phyloP scores from a whole-genome alignment of 1,140 invertebrate species.

The Chymomyza costata region DNA sequence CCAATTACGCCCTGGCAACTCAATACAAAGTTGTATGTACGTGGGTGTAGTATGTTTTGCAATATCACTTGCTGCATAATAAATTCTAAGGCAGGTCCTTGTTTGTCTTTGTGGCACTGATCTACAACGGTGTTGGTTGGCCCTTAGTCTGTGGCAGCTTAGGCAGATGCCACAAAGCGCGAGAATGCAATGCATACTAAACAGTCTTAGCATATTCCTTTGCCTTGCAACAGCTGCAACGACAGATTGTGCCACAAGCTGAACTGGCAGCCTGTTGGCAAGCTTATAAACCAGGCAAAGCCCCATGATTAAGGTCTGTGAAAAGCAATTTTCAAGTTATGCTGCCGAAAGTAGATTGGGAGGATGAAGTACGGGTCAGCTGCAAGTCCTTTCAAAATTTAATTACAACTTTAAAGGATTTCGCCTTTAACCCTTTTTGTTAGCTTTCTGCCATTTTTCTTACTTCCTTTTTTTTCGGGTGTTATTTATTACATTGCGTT shows the following conservation, averaged over 20 bases:
- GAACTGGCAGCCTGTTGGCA: constrained; percentile 8
- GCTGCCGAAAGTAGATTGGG: too few species aligned
- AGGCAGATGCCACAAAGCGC: constrained; percentile 36
- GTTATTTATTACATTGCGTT: constrained; percentile 63
- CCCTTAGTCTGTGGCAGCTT: constrained; percentile 27
- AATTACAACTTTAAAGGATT: constrained; percentile 64
- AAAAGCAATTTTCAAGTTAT: constrained; percentile 22
- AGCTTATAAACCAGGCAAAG: too few species aligned
- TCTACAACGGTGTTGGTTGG: constrained; percentile 23
- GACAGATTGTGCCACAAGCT: constrained; percentile 3
- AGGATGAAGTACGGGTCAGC: neutral
- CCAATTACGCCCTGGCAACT: constrained; percentile 49
- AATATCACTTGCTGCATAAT: constrained; percentile 62
- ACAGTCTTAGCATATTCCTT: constrained; percentile 19
- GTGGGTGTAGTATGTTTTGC: constrained; percentile 7
- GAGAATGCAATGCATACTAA: constrained; percentile 68
- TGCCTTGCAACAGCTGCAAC: constrained; percentile 41
- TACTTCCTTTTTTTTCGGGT: neutral
- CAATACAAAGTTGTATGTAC: neutral
- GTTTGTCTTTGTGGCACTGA: neutral
- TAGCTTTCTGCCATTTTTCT: neutral
- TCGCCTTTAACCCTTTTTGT: constrained; percentile 24
- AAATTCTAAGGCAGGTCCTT: constrained; percentile 31
- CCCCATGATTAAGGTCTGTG: neutral
- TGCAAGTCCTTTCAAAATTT: constrained; percentile 36